Evolutionary conservation across 2,113 vertebrate genomes (phyloP), one percentile per base, ranked within the genome.

Genomic region (Hepsetus odoe): DNA sequence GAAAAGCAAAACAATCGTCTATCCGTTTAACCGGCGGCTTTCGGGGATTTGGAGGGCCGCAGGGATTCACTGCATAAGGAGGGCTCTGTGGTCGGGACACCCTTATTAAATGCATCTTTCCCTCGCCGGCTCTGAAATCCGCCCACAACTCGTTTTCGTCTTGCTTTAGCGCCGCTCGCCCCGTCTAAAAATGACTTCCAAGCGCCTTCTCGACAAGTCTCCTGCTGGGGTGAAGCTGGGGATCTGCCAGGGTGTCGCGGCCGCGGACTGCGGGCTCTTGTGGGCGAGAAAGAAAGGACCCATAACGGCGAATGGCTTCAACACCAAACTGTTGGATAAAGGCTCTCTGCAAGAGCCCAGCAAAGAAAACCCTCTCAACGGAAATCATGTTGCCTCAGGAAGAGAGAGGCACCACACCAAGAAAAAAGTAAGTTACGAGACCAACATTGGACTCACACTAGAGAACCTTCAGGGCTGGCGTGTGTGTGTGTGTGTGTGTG

Each of bases 1-100:
- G 58, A 76, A 76, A 91, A 91, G 91, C 92, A 93, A 93, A 93
- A 93, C 90, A 92, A 92, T 90, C 83, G 85, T 87, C 90, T 88
- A 86, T 89, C 85, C 85, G 83, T 70, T 84, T 84, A 84, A 91
- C 91, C 90, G 88, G 91, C 86, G 81, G 89, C 88, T 87, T 77
- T 89, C 84, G 85, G 84, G 81, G 86, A 76, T 80, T 85, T 83
- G 80, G 80, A 81, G 86, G 74, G 83, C 72, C 75, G 80, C 42
- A 80, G 74, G 46, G 85, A 87, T 84, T 83, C 88, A 89, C 87
- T 76, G 72, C 76, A 80, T 74, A 76, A 77, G 66, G 74, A 80
- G 61, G 67, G 65, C 72, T 38, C 77, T 75, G 58, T 75, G 85
- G 70, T 83, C 67, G 76, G 80, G 87, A 89, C 87, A 88, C 86